phyloP scores from a whole-genome alignment of 2,888 invertebrate genomes.

The Chrysomela aeneicollis region DNA sequence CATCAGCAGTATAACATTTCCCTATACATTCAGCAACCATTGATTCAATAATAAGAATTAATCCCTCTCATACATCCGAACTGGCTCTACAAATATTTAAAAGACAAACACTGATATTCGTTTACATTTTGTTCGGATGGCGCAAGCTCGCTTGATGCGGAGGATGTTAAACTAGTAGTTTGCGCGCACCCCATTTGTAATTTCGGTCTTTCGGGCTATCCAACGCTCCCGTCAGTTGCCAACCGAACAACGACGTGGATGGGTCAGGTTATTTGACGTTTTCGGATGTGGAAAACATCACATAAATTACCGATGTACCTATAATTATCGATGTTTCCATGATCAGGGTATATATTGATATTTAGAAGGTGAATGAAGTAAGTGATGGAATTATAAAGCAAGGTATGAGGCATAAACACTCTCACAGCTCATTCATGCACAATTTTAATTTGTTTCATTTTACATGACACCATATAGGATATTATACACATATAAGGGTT shows the following conservation, averaged over 20 bases:
- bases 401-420: too few species aligned
- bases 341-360: not conserved
- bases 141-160: slow-evolving; percentile 27
- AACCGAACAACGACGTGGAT: slow-evolving; percentile 6
- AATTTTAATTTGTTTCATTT: too few species aligned
- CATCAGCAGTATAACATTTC: too few species aligned
- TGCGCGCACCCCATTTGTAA: slow-evolving; percentile 27
- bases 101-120: slow-evolving; percentile 28
- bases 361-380: not conserved
- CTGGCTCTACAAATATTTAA: slow-evolving; percentile 37
- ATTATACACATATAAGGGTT: too few species aligned
- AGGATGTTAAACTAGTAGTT: slow-evolving; percentile 25
- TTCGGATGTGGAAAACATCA: not conserved
- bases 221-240: slow-evolving; percentile 21
- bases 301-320: too few species aligned
- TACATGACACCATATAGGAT: too few species aligned
- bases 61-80: slow-evolving; percentile 11
- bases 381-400: too few species aligned
- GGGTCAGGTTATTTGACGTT: not conserved
- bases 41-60: not conserved
- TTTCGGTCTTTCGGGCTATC: slow-evolving; percentile 24
- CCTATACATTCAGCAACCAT: too few species aligned
- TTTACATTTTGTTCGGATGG: slow-evolving; percentile 22
- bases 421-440: too few species aligned
- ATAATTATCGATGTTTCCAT: too few species aligned